phyloP scores from a whole-genome alignment of 2,113 vertebrate species.

The Pogonocichla stellata region DNA sequence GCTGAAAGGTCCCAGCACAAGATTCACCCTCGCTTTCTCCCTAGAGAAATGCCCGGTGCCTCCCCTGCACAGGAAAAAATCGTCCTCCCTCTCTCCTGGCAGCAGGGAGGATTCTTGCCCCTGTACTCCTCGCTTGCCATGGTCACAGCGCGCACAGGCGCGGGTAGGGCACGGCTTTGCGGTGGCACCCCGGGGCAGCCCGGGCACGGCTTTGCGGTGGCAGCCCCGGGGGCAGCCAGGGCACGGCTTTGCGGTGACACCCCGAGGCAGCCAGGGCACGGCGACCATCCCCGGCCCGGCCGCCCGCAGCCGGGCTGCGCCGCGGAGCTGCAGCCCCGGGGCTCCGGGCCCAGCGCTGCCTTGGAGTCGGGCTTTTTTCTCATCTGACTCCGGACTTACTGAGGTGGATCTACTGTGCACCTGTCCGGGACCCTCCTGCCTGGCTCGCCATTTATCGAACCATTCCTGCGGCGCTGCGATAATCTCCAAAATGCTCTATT shows the following conservation, averaged over 20 bases:
- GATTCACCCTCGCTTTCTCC: background rate
- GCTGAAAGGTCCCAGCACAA: background rate
- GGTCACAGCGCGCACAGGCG: background rate
- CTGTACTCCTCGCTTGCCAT: background rate
- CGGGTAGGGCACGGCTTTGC: background rate
- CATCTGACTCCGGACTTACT: background rate
- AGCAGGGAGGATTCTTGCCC: background rate
- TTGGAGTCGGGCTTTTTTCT: background rate
- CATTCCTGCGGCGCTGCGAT: background rate
- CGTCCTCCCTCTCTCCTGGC: background rate
- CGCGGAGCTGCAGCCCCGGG: background rate
- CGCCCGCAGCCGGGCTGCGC: background rate
- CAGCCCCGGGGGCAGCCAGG: too few relatives aligned
- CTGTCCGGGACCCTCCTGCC: background rate
- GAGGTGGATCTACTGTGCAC: background rate
- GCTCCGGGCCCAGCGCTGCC: rapidly evolving
- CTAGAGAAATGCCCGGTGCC: background rate
- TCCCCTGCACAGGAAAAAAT: background rate
- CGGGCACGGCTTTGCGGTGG: background rate
- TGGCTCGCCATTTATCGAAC: background rate
- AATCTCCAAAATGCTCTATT: background rate
- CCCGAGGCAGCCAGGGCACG: background rate
- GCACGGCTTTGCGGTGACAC: background rate
- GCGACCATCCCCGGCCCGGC: background rate
- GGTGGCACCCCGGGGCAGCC: background rate